Evolutionary conservation across 2,113 vertebrate genomes (phyloP).

Genomic region (Blennius ocellaris): DNA sequence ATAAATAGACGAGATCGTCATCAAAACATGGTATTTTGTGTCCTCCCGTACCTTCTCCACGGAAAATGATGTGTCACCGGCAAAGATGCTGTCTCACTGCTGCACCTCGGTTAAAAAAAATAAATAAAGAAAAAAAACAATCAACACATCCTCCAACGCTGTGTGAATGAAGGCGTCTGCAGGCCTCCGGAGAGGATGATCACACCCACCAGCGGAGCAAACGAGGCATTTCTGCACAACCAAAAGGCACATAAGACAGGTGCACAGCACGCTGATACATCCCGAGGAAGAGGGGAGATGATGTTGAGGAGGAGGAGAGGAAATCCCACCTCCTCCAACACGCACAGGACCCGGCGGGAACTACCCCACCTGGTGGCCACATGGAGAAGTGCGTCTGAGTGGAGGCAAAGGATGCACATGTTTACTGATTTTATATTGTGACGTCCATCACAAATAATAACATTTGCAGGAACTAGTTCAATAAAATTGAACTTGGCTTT

Average conservation of each 20-base stretch:
- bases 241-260: conserved; percentile 49
- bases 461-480: too few relatives aligned
- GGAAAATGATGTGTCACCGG: conserved; percentile 73
- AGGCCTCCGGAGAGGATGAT: background rate
- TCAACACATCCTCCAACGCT: conserved; percentile 62
- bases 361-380: conserved; percentile 62
- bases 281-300: conserved; percentile 38
- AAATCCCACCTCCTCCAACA: conserved; percentile 64
- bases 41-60: conserved; percentile 65
- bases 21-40: conserved; percentile 2
- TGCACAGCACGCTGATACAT: conserved; percentile 66
- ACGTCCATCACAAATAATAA: too few relatives aligned
- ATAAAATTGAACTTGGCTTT: too few relatives aligned
- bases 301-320: conserved; percentile 40
- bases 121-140: background rate
- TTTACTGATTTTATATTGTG: too few relatives aligned
- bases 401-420: too few relatives aligned
- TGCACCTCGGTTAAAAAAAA: conserved; percentile 25
- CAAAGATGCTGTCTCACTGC: conserved; percentile 86
- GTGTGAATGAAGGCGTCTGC: background rate
- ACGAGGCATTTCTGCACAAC: conserved; percentile 37
- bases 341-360: conserved; percentile 22
- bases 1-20: background rate
- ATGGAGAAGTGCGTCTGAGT: background rate
- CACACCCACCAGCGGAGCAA: background rate